Evolutionary conservation across 92 coral and sea anemone genomes (phyloP).

Genomic region (Epizoanthus scotinus): DNA sequence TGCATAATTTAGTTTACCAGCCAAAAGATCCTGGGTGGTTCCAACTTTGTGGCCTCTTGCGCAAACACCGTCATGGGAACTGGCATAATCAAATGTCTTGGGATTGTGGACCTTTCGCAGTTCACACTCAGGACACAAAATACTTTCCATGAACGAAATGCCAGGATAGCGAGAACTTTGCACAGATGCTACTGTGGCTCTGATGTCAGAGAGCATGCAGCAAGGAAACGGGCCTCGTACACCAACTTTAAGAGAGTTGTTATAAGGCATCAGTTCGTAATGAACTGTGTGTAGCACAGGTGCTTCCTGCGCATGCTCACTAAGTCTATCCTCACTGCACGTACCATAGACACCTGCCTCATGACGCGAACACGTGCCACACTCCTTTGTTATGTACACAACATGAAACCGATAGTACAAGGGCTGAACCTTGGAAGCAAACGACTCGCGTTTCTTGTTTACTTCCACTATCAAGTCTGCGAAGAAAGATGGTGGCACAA

Average conservation of each 20-base stretch:
- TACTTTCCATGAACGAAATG: not conserved
- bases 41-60: constrained; percentile 40
- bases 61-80: constrained; percentile 35
- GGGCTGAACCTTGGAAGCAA: constrained; percentile 39
- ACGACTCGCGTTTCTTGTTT: constrained; percentile 17
- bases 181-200: constrained; percentile 26
- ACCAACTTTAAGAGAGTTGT: constrained; percentile 31
- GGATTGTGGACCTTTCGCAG: constrained; percentile 32
- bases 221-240: constrained; percentile 47
- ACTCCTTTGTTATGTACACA: constrained; percentile 44
- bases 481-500: constrained; percentile 43
- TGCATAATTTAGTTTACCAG: constrained; percentile 9
- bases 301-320: not conserved
- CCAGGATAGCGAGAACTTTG: constrained; percentile 34
- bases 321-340: not conserved
- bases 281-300: constrained; percentile 34
- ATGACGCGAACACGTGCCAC: not conserved
- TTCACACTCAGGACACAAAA: constrained; percentile 53
- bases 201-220: constrained; percentile 37
- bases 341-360: not conserved
- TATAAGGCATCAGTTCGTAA: constrained; percentile 46
- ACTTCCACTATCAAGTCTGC: constrained; percentile 43
- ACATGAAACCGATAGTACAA: constrained; percentile 50
- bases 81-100: not conserved
- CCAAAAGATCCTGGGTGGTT: not conserved